Percentiles rank a stretch among this genome's conserved stretches.
These are phyloP conservation scores for Pterocles gutturalis DNA, from an alignment of 2,113 vertebrate species.

Conservation along the genomic window DNA sequence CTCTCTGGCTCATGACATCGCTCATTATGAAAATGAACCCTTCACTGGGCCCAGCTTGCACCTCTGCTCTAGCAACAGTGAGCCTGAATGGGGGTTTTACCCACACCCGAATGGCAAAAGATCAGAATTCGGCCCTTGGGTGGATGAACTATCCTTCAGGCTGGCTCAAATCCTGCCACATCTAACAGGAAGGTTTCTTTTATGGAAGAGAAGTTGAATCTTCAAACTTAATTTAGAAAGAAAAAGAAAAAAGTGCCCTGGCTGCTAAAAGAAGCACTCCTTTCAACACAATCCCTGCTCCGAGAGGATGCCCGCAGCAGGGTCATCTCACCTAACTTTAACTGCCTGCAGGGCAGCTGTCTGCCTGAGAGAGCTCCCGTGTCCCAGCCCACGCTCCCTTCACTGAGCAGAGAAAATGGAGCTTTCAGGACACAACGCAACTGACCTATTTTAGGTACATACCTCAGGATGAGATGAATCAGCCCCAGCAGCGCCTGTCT, in stretches of 20 bases:
- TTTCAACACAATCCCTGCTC: not conserved
- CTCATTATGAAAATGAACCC: not conserved
- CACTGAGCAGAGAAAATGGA: conserved; percentile 3
- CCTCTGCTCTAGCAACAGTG: not conserved
- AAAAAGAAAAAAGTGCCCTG: not conserved
- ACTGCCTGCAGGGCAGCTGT: not conserved
- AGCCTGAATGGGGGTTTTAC: too few species aligned
- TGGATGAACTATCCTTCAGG: not conserved
- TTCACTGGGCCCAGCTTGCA: not conserved
- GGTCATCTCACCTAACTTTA: not conserved
- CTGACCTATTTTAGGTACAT: conserved; percentile 46
- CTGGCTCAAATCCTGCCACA: not conserved
- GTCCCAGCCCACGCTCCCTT: not conserved
- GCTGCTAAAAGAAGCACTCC: not conserved
- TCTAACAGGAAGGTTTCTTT: not conserved
- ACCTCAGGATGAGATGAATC: conserved; percentile 14
- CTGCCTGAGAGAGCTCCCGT: not conserved
- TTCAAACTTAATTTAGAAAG: not conserved
- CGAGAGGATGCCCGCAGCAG: not conserved
- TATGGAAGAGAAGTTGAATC: not conserved
- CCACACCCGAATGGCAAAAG: not conserved
- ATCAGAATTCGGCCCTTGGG: not conserved
- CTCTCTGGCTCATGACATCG: not conserved
- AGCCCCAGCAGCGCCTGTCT: not conserved
- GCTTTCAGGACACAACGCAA: conserved; percentile 8